Evolutionary conservation across 2,888 invertebrate species (phyloP), one percentile per base, ranked within the genome.

Genomic region (Listrodromus nycthemerus): DNA sequence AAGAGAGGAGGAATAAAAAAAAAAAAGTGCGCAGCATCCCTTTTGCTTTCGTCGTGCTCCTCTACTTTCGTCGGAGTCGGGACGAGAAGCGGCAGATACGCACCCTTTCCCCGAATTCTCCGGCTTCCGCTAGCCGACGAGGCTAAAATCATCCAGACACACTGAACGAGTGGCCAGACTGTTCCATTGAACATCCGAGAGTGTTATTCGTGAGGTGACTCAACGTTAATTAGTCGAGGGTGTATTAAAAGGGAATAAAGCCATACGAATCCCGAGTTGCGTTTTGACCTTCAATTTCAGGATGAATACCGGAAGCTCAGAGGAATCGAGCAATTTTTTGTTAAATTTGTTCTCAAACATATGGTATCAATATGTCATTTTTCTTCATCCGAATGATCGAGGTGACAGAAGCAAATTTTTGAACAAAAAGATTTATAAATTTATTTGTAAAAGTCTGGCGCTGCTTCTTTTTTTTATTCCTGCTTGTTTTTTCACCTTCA

Each of bases 21-120:
- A 91, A 91, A 88, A 85, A 87, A 85, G 75, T 89, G 69, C 82
- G 58, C 89, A 90, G 89, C 89, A 90, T 90, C 90, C 88, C 88
- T 89, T 87, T 84, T 82, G 70, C 76, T 79, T 80, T 76, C 76
- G 74, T 86, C 83, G 83, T 78, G 85, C 83, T 75, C 78, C 86
- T 87, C 84, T 84, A 52, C 73, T 55, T 41, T 69, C 55, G 58
- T 71, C 50, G 69, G 24, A 16, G 24, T 69, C 27, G 27, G 55
- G 50, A 41, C 13, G 27, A 61, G 74, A 8, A 74, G 45, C 37
- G 33, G 21, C 24, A 48, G 50, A 21, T 41, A 21, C 66, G 8
- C 66, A 45, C 45, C 76, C 67, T 69, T 69, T 69, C 77, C 48
- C 61, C 61, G 77, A 69, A 78, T 63, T 70, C 45, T 63, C 63